Conservation (phyloP, 1,140 invertebrate species). For the Phymorhynchus buccinoides region DNA sequence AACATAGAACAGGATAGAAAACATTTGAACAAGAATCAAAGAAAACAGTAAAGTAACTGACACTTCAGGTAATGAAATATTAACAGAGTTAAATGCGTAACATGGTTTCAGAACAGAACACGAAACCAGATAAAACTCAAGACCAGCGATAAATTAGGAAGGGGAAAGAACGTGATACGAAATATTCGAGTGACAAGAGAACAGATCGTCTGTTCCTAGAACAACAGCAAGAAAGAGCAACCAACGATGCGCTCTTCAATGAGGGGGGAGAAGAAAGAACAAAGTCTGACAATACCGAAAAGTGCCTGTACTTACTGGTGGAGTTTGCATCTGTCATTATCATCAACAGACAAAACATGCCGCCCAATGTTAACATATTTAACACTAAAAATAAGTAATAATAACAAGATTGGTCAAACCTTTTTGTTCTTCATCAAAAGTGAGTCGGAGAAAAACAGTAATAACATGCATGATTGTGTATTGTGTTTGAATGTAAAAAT, state of each 20-base stretch:
- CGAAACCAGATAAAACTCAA: neutral
- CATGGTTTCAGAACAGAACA: neutral
- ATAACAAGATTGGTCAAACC: neutral
- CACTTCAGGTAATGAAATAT: neutral
- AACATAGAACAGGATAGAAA: neutral
- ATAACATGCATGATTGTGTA: neutral
- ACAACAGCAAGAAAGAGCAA: neutral
- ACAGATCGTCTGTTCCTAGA: neutral
- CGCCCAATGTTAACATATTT: neutral
- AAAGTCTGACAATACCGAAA: slow-evolving; percentile 16
- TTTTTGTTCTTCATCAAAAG: neutral
- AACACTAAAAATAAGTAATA: neutral
- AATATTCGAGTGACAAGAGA: neutral
- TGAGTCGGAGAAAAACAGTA: neutral
- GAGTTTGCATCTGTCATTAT: slow-evolving; percentile 36
- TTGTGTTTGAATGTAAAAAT: neutral
- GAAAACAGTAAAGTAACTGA: neutral
- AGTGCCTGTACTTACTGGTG: slow-evolving; percentile 32
- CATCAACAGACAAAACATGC: slow-evolving; percentile 21
- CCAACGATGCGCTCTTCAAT: neutral
- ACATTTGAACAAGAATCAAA: neutral
- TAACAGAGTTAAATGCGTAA: neutral
- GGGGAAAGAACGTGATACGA: neutral
- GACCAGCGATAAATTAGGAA: neutral
- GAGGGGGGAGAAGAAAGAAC: neutral